phyloP scores from a whole-genome alignment of 2,113 vertebrate genomes.

The Tragelaphus scriptus region DNA sequence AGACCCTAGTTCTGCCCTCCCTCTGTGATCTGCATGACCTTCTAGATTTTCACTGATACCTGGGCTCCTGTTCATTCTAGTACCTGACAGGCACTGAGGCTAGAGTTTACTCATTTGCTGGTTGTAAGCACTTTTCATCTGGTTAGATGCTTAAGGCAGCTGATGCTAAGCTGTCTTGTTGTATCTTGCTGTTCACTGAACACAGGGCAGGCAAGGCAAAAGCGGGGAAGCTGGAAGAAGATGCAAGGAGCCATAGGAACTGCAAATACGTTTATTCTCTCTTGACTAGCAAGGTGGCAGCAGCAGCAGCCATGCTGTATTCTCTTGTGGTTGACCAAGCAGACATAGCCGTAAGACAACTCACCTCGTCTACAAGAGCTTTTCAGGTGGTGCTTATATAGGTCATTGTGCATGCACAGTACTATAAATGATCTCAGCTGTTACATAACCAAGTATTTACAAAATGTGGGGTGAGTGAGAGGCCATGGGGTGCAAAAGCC shows the following conservation, averaged over 20 bases:
- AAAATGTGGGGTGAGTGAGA: not conserved
- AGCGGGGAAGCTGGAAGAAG: not conserved
- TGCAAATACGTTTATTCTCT: not conserved
- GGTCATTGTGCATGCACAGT: not conserved
- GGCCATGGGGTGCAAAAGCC: not conserved
- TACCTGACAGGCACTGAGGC: not conserved
- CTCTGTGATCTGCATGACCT: not conserved
- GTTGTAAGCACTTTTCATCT: not conserved
- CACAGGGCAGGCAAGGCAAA: not conserved
- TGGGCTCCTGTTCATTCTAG: not conserved
- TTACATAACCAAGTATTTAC: not conserved
- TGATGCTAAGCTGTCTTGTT: not conserved
- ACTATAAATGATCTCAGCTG: not conserved
- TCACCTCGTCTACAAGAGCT: not conserved
- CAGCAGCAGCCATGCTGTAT: not conserved
- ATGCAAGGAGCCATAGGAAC: not conserved
- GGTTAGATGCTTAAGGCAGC: not conserved
- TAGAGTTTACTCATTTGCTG: not conserved
- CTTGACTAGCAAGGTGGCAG: not conserved
- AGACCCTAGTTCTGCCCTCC: not conserved
- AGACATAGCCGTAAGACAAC: accelerated
- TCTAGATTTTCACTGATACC: not conserved
- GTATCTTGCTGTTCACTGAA: not conserved
- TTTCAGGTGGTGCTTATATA: not conserved
- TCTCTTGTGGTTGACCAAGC: not conserved